A percentile compares a stretch with the other conserved stretches of the same genome.
Evolutionary conservation across 2,888 invertebrate species (phyloP).

Genomic region (Pollenia angustigena): DNA sequence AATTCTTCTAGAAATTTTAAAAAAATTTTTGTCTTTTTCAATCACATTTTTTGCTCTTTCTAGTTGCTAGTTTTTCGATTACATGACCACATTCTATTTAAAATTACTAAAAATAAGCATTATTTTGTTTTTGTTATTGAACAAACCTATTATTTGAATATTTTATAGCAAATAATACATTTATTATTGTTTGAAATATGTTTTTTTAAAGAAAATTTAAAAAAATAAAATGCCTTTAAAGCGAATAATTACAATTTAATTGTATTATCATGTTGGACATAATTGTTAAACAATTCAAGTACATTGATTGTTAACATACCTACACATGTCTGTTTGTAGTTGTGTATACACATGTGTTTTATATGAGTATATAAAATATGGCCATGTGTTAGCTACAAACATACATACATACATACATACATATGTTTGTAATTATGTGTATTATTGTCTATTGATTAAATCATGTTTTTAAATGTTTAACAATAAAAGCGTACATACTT

Average conservation of each 20-base stretch:
- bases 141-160: too few relatives aligned
- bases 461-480: slow-evolving; percentile 22
- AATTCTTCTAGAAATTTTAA: too few relatives aligned
- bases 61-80: too few relatives aligned
- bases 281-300: slow-evolving; percentile 58
- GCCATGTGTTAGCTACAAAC: background rate
- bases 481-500: background rate
- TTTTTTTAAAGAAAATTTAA: background rate
- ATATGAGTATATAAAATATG: background rate
- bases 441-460: slow-evolving; percentile 15
- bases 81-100: too few relatives aligned
- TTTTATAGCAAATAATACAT: background rate
- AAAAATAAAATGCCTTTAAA: slow-evolving; percentile 12
- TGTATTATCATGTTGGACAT: slow-evolving; percentile 71
- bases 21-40: too few relatives aligned
- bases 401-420: background rate
- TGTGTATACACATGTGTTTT: background rate
- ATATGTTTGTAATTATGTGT: background rate
- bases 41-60: too few relatives aligned
- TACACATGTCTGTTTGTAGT: background rate
- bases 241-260: slow-evolving; percentile 70
- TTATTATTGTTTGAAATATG: background rate
- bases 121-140: too few relatives aligned
- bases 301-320: slow-evolving; percentile 41
- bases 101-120: too few relatives aligned